A percentile compares a stretch with the other conserved stretches of the same genome.
Evolutionary conservation across 1,140 invertebrate species (phyloP).

Genomic region (Hyles euphorbiae): DNA sequence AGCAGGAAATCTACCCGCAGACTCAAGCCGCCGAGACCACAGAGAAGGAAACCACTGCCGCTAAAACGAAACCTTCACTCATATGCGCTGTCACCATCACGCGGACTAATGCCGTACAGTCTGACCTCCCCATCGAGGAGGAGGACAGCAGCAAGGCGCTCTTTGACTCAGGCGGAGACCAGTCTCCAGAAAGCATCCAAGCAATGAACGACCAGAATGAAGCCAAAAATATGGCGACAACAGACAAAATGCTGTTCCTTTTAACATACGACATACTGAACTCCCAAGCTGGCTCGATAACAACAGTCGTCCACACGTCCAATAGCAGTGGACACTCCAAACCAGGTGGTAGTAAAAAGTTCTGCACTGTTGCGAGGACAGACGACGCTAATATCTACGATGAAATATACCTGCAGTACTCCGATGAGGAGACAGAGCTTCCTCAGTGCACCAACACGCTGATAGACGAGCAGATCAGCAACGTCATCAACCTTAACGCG

Average conservation of each 20-base stretch:
- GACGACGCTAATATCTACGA: constrained; percentile 69
- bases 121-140: constrained; percentile 53
- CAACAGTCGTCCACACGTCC: constrained; percentile 60
- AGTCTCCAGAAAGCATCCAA: constrained; percentile 59
- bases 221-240: constrained; percentile 59
- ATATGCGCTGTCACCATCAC: constrained; percentile 60
- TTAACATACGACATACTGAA: constrained; percentile 71
- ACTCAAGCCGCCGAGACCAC: constrained; percentile 42
- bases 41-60: constrained; percentile 48
- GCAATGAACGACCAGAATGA: constrained; percentile 74
- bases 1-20: constrained; percentile 51
- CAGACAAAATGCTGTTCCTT: constrained; percentile 67
- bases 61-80: constrained; percentile 55
- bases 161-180: constrained; percentile 53
- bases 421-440: constrained; percentile 70
- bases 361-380: constrained; percentile 49
- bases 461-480: constrained; percentile 68
- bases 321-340: constrained; percentile 66
- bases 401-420: constrained; percentile 70
- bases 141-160: constrained; percentile 61
- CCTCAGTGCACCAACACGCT: constrained; percentile 61
- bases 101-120: constrained; percentile 36
- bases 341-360: constrained; percentile 70
- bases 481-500: constrained; percentile 67
- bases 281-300: constrained; percentile 59